Evolutionary conservation across 2,888 invertebrate genomes (phyloP), one percentile per base, ranked within the genome.

Genomic region (Hydrotaea diabolus): DNA sequence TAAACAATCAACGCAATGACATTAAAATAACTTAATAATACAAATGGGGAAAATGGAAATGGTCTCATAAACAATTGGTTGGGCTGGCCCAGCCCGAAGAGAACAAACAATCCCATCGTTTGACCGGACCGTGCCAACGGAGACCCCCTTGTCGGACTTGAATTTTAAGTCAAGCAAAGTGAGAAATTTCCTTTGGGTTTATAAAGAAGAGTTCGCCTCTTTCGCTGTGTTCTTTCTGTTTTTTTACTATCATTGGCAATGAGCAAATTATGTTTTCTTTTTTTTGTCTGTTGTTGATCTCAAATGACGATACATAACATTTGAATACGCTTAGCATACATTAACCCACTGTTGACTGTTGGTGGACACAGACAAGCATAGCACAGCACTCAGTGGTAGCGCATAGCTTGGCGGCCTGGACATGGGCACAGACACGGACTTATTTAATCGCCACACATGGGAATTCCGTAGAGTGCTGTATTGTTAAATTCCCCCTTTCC

Each of bases 241-340:
- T 49, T n/a, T 49, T 49, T 49, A 31, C 71, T 71, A 26, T 72
- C 81, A 82, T 77, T 82, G 82, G 77, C 79, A 79, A 71, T 80
- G 82, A 77, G 76, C 85, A 86, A 83, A 82, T 86, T 83, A 85
- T 82, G 82, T 85, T 83, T 74, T 73, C 81, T 36, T 36, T 75
- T 77, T 82, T 74, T 75, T 64, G 36, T 21, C 11, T 85, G 82
- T 75, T 69, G 88, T 86, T 91, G 92, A 92, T 92, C 87, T 87
- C 77, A 82, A 86, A 80, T 78, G 87, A 84, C 84, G 88, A 89
- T 89, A 91, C 91, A 90, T 90, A 89, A 90, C 89, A 90, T 90
- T 90, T 90, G 90, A 88, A 90, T 90, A 88, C 89, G 88, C 89
- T 92, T 92, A 91, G 90, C 92, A 92, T 92, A 90, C 91, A 92